phyloP scores from a whole-genome alignment of 92 coral and sea anemone genomes.

The Umimayanthus kanabou region DNA sequence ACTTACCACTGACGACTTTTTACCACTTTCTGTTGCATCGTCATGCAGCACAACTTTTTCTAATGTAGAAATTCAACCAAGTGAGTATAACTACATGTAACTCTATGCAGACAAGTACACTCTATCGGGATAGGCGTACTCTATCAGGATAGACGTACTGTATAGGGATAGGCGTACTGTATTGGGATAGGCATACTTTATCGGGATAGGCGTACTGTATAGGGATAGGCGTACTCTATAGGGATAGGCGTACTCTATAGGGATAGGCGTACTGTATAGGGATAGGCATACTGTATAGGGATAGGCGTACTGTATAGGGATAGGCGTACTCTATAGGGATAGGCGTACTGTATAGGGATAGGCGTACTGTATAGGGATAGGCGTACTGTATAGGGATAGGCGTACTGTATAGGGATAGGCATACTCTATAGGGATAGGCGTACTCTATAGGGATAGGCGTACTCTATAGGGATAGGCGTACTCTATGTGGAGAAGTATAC shows the following conservation, averaged over 20 bases:
- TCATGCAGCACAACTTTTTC: background rate
- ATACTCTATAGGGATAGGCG: background rate
- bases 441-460: too few relatives aligned
- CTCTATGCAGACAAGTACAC: background rate
- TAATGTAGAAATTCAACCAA: background rate
- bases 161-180: background rate
- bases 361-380: too few relatives aligned
- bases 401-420: too few relatives aligned
- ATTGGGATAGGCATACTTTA: background rate
- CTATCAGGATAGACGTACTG: background rate
- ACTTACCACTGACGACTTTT: background rate
- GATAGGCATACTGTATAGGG: background rate
- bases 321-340: background rate
- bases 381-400: too few relatives aligned
- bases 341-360: background rate
- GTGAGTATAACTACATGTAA: background rate
- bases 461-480: too few relatives aligned
- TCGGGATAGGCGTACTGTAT: background rate
- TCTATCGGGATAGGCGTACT: background rate
- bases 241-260: background rate
- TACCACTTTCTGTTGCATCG: constrained; percentile 5
- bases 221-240: background rate
- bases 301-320: background rate
- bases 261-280: too few relatives aligned
- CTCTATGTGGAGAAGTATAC: background rate